phyloP scores from a whole-genome alignment of 2,888 invertebrate species.

The Panorpa germanica region DNA sequence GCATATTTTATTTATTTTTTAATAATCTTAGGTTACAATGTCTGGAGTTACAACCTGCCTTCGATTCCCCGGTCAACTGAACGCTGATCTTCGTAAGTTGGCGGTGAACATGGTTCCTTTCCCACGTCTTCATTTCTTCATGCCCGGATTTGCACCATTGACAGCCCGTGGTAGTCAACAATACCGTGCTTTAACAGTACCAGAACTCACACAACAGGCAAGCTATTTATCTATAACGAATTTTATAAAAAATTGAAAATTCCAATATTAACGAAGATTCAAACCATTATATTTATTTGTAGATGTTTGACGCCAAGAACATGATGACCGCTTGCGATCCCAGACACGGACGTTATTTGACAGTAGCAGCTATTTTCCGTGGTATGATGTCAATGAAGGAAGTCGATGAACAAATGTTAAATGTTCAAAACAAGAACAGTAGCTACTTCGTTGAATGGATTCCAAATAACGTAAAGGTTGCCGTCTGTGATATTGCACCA shows the following conservation, averaged over 20 bases:
- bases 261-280: no score
- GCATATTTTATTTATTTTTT: no score
- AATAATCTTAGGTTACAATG: slow-evolving; percentile 65
- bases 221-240: no score
- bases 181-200: slow-evolving; percentile 56
- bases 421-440: slow-evolving; percentile 63
- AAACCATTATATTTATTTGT: no score
- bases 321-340: slow-evolving; percentile 68
- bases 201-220: slow-evolving; percentile 56
- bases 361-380: slow-evolving; percentile 51
- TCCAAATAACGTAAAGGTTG: slow-evolving; percentile 64
- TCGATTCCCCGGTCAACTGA: slow-evolving; percentile 81
- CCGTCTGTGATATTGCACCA: slow-evolving; percentile 64
- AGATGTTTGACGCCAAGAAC: slow-evolving; percentile 60
- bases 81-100: slow-evolving; percentile 71
- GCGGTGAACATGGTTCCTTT: slow-evolving; percentile 90
- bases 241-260: no score
- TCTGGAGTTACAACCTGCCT: slow-evolving; percentile 70
- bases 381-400: slow-evolving; percentile 39
- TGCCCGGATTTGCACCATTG: slow-evolving; percentile 66
- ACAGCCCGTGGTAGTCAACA: slow-evolving; percentile 57
- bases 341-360: slow-evolving; percentile 46
- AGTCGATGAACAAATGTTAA: slow-evolving; percentile 64
- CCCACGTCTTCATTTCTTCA: slow-evolving; percentile 78
- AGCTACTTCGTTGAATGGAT: slow-evolving; percentile 71